Percentiles rank a stretch among this genome's conserved stretches.
Evolutionary conservation across 2,888 invertebrate genomes (phyloP).

Genomic region (Apamea anceps): DNA sequence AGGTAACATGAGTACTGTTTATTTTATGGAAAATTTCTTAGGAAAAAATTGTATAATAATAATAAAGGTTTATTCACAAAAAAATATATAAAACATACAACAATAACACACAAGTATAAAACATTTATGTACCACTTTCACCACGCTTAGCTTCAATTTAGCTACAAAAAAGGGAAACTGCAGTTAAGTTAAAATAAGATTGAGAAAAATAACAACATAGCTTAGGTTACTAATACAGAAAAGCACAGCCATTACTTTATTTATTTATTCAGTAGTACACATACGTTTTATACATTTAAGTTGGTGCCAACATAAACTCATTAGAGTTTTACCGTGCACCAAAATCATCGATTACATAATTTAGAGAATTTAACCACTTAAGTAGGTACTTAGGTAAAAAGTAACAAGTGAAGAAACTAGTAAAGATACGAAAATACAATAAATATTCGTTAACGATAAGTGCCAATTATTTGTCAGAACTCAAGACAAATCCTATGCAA

Average conservation of each 20-base stretch:
- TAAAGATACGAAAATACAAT: neutral
- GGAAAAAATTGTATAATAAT: neutral
- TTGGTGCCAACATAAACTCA: too few species aligned
- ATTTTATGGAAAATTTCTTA: neutral
- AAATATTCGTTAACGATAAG: neutral
- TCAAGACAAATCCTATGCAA: neutral
- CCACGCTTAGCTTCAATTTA: neutral
- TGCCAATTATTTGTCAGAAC: neutral
- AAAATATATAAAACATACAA: too few species aligned
- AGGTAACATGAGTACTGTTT: neutral
- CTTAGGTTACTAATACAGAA: neutral
- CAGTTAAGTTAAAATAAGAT: neutral
- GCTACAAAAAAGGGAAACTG: neutral
- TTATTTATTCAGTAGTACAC: too few species aligned
- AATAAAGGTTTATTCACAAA: too few species aligned
- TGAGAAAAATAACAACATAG: neutral
- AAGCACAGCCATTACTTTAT: neutral
- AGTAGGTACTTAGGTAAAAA: too few species aligned
- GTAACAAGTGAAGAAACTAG: too few species aligned
- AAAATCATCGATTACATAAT: too few species aligned
- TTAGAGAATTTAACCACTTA: too few species aligned
- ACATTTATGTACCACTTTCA: neutral
- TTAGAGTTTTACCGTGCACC: too few species aligned
- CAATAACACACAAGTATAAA: neutral
- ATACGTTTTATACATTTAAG: too few species aligned